A percentile compares a stretch with the other conserved stretches of the same genome.
These are phyloP conservation scores for Ceratotherium simum DNA, from an alignment of 2,113 vertebrate genomes.

Conservation along the genomic window DNA sequence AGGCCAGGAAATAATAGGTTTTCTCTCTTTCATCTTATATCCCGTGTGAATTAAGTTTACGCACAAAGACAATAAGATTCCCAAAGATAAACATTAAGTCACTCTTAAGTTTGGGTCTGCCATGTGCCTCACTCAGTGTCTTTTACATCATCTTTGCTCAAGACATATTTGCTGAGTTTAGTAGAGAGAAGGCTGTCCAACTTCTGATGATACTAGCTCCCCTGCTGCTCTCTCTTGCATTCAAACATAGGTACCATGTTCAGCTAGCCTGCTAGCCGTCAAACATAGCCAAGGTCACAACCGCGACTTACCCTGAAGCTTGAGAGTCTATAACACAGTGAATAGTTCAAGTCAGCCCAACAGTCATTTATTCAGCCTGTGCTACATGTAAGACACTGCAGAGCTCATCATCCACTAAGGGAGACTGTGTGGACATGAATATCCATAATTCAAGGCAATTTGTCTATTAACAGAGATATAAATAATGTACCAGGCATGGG, in stretches of 20 bases:
- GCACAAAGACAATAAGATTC: neutral
- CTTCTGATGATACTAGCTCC: neutral
- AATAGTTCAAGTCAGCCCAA: neutral
- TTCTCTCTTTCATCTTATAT: neutral
- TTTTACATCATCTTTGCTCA: neutral
- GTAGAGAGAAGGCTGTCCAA: neutral
- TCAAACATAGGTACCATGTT: neutral
- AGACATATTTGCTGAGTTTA: constrained; percentile 34
- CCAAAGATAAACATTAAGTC: neutral
- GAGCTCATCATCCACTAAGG: neutral
- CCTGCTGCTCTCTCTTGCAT: neutral
- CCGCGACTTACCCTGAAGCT: neutral
- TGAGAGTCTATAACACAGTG: neutral
- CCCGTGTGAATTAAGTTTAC: neutral
- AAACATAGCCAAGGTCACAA: neutral
- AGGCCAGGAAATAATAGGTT: neutral
- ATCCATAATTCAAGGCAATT: constrained; percentile 28
- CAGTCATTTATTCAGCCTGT: neutral
- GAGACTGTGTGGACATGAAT: neutral
- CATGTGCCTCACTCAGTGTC: neutral
- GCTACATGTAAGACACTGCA: neutral
- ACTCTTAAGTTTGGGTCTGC: neutral
- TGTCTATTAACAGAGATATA: constrained; percentile 52
- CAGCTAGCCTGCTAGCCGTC: neutral
- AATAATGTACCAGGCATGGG: neutral